Base-by-base conservation (phyloP, 2,797 vertebrate genomes). In the Typhlichthys subterraneus region DNA sequence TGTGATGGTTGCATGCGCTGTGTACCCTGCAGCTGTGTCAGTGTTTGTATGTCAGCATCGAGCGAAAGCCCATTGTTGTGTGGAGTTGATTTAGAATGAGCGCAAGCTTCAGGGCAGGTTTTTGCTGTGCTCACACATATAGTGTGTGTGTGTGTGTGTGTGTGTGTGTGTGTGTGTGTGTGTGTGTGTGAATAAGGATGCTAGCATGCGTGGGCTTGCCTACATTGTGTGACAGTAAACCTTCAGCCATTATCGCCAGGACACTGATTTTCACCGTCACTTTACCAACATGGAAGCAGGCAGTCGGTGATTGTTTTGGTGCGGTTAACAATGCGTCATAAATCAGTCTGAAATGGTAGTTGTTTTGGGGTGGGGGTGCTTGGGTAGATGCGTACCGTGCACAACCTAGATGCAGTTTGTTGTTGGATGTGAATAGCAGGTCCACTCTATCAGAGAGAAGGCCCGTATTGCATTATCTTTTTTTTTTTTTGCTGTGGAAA, bases 311-410 rank as follows among this genome's bases (percentile, higher is more conserved):
- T 46, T 74, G 70, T 81, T 79, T 68, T 63, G 77, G 73, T 60
- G 46, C 50, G 12, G 72, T 64, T 4, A 80, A 80, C 80, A 83
- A 85, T 72, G 75, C 86, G 73, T 77, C 83, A 61, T 83, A 83
- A 85, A 87, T 85, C 75, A 82, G 59, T 57, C 64, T 8, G 69
- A 51, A 58, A 14, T n/a, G 7, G 33, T 46, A 12, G 52, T 13
- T 6, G 38, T 45, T 47, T 53, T 49, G 14, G 23, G 12, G 5
- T 13, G 54, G 46, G 42, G 52, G 60, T 29, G 57, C 12, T 9
- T 1, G 45, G 59, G 59, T 11, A 56, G 56, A 31, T 0, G 13
- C 9, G 13, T 9, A 38, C 51, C 6, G 15, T 13, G 45, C 10
- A 17, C 59, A 49, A 64, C 45, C 49, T 12, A 15, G 53, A 53